phyloP scores from a whole-genome alignment of 2,888 invertebrate species.

The Thereva unica region DNA sequence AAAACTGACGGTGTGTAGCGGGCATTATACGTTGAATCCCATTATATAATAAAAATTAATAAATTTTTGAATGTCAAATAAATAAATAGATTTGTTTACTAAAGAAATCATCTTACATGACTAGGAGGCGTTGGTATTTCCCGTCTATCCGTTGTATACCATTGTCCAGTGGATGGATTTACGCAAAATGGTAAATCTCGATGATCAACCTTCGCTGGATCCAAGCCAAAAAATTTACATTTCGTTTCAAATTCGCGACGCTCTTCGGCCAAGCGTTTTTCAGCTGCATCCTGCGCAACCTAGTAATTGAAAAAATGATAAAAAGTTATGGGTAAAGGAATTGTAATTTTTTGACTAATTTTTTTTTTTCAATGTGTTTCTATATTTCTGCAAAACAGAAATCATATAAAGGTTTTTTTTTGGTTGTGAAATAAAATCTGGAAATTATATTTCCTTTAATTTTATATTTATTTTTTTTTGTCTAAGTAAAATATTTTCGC shows the following conservation, averaged over 20 bases:
- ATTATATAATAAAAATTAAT: too few relatives aligned
- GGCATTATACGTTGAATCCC: too few relatives aligned
- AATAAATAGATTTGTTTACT: too few relatives aligned
- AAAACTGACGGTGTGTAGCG: too few relatives aligned
- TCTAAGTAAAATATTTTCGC: too few relatives aligned
- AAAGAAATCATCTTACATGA: conserved; percentile 45
- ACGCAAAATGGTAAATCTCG: conserved; percentile 54
- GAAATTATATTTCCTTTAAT: background rate
- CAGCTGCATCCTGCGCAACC: conserved; percentile 56
- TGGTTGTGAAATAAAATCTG: too few relatives aligned
- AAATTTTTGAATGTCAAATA: too few relatives aligned
- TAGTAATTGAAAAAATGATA: conserved; percentile 36
- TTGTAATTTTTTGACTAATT: background rate
- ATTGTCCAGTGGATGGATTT: conserved; percentile 55
- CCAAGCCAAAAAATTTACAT: conserved; percentile 55
- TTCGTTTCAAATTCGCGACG: conserved; percentile 54
- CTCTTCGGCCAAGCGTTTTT: conserved; percentile 54
- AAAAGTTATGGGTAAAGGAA: background rate
- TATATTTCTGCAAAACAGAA: too few relatives aligned
- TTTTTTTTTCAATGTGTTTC: too few relatives aligned
- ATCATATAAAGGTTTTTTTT: too few relatives aligned
- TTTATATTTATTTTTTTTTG: conserved; percentile 1
- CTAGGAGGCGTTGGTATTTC: conserved; percentile 53
- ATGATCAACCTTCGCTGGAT: conserved; percentile 50
- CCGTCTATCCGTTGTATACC: conserved; percentile 52